A percentile compares a stretch with the other conserved stretches of the same genome.
These are phyloP conservation scores for Tenthredo notha DNA, from an alignment of 2,888 invertebrate species.

Conservation along the genomic window DNA sequence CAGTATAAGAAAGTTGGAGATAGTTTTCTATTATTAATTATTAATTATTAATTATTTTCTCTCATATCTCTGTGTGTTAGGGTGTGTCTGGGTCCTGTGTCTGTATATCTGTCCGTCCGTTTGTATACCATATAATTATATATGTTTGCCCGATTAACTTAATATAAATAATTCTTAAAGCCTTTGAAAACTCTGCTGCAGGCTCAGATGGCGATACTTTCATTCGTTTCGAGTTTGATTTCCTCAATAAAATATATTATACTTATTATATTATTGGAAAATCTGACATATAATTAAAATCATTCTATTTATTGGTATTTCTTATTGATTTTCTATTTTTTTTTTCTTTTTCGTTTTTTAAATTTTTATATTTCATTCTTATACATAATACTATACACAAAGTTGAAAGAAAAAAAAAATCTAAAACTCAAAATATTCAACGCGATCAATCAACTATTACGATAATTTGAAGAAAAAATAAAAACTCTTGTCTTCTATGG, in stretches of 20 bases:
- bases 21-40: slow-evolving; percentile 35
- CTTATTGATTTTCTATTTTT: not conserved
- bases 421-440: not conserved
- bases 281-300: not conserved
- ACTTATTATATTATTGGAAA: not conserved
- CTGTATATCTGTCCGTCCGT: no score
- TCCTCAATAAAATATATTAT: slow-evolving; percentile 55
- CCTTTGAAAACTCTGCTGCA: slow-evolving; percentile 16
- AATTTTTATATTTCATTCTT: not conserved
- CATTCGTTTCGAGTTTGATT: slow-evolving; percentile 68
- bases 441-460: not conserved
- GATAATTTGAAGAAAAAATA: no score
- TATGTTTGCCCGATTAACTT: not conserved
- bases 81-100: no score
- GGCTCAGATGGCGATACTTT: slow-evolving; percentile 63
- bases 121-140: no score
- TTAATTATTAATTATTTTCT: slow-evolving; percentile 42
- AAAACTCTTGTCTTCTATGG: no score
- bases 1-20: not conserved
- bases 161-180: not conserved
- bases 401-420: no score
- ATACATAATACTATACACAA: not conserved
- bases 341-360: not conserved
- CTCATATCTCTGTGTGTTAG: no score
- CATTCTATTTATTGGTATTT: not conserved